Base-by-base conservation (phyloP, 2,797 vertebrate genomes). In the Peromyscus aztecus region DNA sequence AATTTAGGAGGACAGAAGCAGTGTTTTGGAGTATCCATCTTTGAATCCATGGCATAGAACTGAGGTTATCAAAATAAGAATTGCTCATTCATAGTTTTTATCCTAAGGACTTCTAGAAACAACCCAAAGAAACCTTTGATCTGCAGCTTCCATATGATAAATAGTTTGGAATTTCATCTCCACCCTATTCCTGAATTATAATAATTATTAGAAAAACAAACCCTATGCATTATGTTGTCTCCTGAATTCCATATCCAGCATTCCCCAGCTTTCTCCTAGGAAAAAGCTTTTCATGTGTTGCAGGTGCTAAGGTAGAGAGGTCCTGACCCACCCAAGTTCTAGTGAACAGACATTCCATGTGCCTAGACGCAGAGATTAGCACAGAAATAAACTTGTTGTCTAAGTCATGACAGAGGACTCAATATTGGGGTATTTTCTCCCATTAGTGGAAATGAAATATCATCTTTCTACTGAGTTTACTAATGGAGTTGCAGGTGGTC, bases 141-240 rank as follows among this genome's bases (percentile, higher is more conserved):
- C 2, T 87, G 43, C 31, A 94, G 65, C 69, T 95, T 57, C 34
- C 81, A 8, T 95, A n/a, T 31, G 46, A 13, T 86, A 29, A 91
- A 84, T 49, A 91, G 34, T 90, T 94, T 90, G 13, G 14, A 83
- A 24, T 78, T 92, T 37, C 63, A 85, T 76, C n/a, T 23, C 16
- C 9, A 7, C 11, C 55, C 76, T 13, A 29, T 92, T 95, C 77
- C 37, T 31, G 89, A 57, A 82, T 40, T 94, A 10, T 95, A 93
- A 76, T 80, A 94, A 94, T 95, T 96, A 88, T 43, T 97, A 46
- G 77, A 75, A 93, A 95, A 97, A 73, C 8, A 61, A 90, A 69
- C 14, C 77, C 14, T 46, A n/a, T n/a, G 71, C 75, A 37, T 91
- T 85, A 63, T 63, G 61, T 31, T 86, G 24, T 46, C 91, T 77